Evolutionary conservation across 2,888 invertebrate genomes (phyloP).

Genomic region (Drosophila engyochracea): DNA sequence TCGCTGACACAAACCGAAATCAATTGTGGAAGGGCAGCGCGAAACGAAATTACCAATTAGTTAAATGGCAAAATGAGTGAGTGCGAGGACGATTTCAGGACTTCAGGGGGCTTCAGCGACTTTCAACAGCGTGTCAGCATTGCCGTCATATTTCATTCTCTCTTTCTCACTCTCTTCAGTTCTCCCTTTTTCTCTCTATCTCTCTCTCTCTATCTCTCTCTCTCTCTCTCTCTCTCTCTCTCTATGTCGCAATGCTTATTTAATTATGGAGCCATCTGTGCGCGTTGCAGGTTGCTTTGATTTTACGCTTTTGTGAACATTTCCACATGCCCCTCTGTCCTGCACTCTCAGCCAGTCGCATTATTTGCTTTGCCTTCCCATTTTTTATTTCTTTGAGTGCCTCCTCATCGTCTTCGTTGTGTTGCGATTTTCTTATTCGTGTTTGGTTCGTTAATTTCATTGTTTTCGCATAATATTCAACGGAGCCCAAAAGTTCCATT

Average conservation of each 20-base stretch:
- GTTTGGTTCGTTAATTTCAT: constrained; percentile 82
- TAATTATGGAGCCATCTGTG: constrained; percentile 82
- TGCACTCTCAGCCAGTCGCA: constrained; percentile 9
- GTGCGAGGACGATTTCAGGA: constrained; percentile 38
- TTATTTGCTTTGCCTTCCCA: constrained; percentile 38
- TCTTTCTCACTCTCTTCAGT: background rate
- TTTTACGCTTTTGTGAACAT: constrained; percentile 79
- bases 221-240: constrained; percentile 1
- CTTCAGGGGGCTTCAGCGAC: constrained; percentile 43
- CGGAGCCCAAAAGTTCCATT: constrained; percentile 35
- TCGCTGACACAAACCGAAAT: constrained; percentile 75
- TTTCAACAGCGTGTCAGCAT: constrained; percentile 55
- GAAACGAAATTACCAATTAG: constrained; percentile 77
- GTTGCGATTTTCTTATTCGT: constrained; percentile 67
- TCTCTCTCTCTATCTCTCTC: background rate
- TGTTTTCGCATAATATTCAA: constrained; percentile 74
- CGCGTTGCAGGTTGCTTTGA: constrained; percentile 79
- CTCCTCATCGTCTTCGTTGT: constrained; percentile 18
- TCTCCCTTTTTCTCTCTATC: constrained; percentile 5
- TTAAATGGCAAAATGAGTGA: constrained; percentile 78
- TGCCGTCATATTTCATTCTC: constrained; percentile 45
- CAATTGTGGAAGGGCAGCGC: constrained; percentile 72
- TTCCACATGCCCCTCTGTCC: constrained; percentile 28
- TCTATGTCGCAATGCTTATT: constrained; percentile 70
- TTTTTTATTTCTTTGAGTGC: constrained; percentile 23